These are phyloP conservation scores for Trididemnum clinides DNA, from an alignment of 23 tunicate species.

Conservation along the genomic window DNA sequence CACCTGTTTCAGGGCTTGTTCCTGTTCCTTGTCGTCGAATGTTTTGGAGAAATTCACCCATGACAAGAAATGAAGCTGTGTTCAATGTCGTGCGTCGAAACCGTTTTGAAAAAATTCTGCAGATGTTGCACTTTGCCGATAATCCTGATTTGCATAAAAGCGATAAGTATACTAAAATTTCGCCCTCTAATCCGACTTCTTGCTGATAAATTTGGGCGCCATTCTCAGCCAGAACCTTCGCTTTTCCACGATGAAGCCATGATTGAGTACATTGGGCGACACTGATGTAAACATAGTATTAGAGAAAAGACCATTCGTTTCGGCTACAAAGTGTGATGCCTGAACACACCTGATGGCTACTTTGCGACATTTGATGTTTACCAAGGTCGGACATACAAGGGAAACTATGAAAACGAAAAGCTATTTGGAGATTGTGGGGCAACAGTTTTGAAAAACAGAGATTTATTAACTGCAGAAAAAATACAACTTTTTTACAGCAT, in stretches of 20 bases:
- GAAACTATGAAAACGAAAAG: background rate
- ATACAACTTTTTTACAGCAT: background rate
- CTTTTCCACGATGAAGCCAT: constrained; percentile 19
- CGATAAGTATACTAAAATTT: no score
- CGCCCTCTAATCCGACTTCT: constrained; percentile 1
- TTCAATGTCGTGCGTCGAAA: constrained; percentile 17
- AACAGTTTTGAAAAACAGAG: background rate
- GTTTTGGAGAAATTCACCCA: constrained; percentile 18
- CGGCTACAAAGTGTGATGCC: constrained; percentile 13
- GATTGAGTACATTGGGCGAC: constrained; percentile 12
- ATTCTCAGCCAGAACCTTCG: background rate
- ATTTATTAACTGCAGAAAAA: background rate
- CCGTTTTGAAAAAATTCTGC: constrained; percentile 15
- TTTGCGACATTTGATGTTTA: background rate
- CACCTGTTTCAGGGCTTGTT: constrained; percentile 21
- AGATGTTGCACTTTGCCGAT: constrained; percentile 18
- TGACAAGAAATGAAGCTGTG: constrained; percentile 6
- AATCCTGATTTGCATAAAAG: constrained; percentile 3
- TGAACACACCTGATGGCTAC: constrained; percentile 12
- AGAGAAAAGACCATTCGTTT: constrained; percentile 4
- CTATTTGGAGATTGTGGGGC: background rate
- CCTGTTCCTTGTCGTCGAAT: constrained; percentile 15
- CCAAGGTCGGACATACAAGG: background rate
- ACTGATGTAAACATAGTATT: constrained; percentile 7
- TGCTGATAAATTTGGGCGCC: constrained; percentile 11